phyloP scores from a whole-genome alignment of 1,140 invertebrate species.

The Tribolium castaneum region DNA sequence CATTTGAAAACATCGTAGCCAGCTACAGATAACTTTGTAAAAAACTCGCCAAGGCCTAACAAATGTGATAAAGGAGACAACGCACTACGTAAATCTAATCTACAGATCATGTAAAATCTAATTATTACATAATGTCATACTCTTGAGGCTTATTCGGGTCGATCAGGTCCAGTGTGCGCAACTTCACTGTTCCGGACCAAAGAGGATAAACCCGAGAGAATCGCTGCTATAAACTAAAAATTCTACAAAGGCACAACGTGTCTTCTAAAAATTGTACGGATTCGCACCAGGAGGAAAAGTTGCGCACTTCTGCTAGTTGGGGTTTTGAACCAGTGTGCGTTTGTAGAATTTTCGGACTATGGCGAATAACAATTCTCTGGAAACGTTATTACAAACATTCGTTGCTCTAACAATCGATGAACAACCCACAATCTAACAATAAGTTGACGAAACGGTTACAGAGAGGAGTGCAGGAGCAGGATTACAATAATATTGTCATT shows the following conservation, averaged over 20 bases:
- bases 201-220: conserved; percentile 6
- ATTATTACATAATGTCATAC: conserved; percentile 41
- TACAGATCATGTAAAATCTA: conserved; percentile 53
- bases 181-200: background rate
- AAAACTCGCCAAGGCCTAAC: background rate
- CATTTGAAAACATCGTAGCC: conserved; percentile 13
- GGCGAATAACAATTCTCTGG: conserved; percentile 2
- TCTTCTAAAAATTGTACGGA: background rate
- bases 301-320: background rate
- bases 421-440: conserved; percentile 37
- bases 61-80: conserved; percentile 41
- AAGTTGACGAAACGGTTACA: conserved; percentile 37
- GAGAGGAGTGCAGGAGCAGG: conserved; percentile 35
- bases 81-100: conserved; percentile 36
- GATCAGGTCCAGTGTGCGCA: conserved; percentile 9
- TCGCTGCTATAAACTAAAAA: conserved; percentile 36
- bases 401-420: conserved; percentile 47
- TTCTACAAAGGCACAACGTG: conserved; percentile 35
- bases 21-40: conserved; percentile 11
- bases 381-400: conserved; percentile 40
- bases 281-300: background rate
- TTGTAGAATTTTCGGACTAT: conserved; percentile 39
- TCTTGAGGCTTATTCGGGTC: conserved; percentile 41
- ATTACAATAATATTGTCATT: conserved; percentile 49
- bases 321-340: background rate